A percentile compares a stretch with the other conserved stretches of the same genome.
Evolutionary conservation across 1,140 invertebrate species (phyloP).

Genomic region (Macrobrachium nipponense): DNA sequence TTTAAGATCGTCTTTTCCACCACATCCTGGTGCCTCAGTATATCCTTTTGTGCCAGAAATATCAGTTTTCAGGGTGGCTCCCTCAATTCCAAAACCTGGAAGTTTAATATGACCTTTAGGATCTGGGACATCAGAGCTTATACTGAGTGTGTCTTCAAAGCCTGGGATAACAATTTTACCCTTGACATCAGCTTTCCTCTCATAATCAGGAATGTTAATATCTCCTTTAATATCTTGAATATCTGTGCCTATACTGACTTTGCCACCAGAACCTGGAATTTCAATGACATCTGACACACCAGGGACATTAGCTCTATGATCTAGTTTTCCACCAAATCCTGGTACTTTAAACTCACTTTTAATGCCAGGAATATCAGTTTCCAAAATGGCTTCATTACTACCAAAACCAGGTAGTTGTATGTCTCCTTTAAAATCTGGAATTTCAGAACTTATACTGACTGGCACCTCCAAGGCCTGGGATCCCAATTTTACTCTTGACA

Average conservation of each 20-base stretch:
- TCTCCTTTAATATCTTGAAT: too few species aligned
- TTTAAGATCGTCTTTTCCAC: not conserved
- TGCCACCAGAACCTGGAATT: not conserved
- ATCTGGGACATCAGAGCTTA: conserved; percentile 7
- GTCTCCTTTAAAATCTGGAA: not conserved
- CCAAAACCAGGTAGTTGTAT: conserved; percentile 1
- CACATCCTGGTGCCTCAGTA: too few species aligned
- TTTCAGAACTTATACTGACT: not conserved
- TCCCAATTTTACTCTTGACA: not conserved
- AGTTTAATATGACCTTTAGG: not conserved
- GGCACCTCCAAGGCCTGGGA: conserved; percentile 3
- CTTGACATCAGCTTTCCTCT: conserved; percentile 3
- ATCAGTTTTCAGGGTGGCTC: conserved; percentile 5
- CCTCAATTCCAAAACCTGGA: not conserved
- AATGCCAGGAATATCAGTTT: not conserved
- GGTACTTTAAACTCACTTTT: not conserved
- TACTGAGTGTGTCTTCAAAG: not conserved
- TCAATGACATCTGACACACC: not conserved
- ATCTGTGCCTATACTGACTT: conserved; percentile 2
- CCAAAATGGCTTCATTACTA: not conserved
- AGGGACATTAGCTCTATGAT: not conserved
- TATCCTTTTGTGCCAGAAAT: not conserved
- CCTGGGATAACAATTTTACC: not conserved
- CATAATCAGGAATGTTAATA: not conserved
- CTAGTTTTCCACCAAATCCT: conserved; percentile 1